A percentile compares a stretch with the other conserved stretches of the same genome.
These are phyloP conservation scores for Karalla daura DNA, from an alignment of 2,797 vertebrate genomes.

Conservation along the genomic window DNA sequence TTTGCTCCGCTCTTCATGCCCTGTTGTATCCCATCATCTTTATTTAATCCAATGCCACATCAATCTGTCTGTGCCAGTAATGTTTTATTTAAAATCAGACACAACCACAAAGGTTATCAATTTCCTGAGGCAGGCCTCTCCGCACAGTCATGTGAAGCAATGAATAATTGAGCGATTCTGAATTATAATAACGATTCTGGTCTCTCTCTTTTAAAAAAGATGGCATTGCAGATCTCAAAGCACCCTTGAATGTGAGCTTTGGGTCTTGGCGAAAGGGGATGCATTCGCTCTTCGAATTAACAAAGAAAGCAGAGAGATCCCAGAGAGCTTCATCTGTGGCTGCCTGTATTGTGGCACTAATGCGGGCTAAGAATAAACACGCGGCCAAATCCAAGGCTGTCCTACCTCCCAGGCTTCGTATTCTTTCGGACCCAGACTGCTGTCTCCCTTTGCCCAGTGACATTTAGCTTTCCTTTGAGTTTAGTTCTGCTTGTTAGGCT, in stretches of 20 bases:
- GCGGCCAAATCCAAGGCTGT: constrained; percentile 28
- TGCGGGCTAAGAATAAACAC: constrained; percentile 42
- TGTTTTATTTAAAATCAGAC: constrained; percentile 36
- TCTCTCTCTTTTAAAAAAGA: constrained; percentile 36
- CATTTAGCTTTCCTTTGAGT: constrained; percentile 74
- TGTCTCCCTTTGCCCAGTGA: constrained; percentile 66
- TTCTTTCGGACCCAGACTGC: constrained; percentile 50
- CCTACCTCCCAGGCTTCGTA: constrained; percentile 48
- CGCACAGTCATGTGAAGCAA: constrained; percentile 17
- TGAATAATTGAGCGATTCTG: constrained; percentile 61
- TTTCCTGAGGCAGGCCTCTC: constrained; percentile 45
- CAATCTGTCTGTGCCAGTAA: constrained; percentile 24
- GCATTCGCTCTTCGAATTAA: constrained; percentile 52
- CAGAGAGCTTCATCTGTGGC: constrained; percentile 23
- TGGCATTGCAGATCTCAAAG: constrained; percentile 43
- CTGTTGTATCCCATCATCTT: background rate
- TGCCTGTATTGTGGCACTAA: constrained; percentile 47
- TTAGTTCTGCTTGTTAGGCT: constrained; percentile 73
- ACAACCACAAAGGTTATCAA: constrained; percentile 54
- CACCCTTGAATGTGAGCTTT: constrained; percentile 34
- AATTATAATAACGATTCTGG: constrained; percentile 40
- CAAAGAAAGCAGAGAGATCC: constrained; percentile 38
- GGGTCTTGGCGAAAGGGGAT: constrained; percentile 33
- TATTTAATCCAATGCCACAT: constrained; percentile 30
- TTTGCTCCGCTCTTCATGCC: background rate